These are phyloP conservation scores for Chironomus tentans DNA, from an alignment of 2,888 invertebrate genomes.

Conservation along the genomic window DNA sequence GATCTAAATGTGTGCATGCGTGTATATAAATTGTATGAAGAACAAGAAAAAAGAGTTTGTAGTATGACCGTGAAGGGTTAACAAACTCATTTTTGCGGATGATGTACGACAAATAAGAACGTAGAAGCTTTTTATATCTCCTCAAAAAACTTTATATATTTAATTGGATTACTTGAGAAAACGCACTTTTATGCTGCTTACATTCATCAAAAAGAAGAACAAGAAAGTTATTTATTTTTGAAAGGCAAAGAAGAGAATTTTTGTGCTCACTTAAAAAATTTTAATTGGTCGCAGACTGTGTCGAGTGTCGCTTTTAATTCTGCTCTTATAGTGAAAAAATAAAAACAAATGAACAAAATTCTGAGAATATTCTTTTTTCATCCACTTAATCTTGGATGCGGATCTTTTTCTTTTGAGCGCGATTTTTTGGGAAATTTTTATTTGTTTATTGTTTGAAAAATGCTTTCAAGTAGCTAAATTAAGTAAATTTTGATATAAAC, in stretches of 20 bases:
- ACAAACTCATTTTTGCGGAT: conserved; percentile 18
- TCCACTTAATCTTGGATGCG: too few relatives aligned
- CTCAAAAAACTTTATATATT: neutral
- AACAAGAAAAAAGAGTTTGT: too few relatives aligned
- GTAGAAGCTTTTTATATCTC: neutral
- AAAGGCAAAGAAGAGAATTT: too few relatives aligned
- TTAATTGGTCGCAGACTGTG: conserved; percentile 23
- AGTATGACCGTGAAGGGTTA: conserved; percentile 24
- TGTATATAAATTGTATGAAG: neutral
- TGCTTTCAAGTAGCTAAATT: too few relatives aligned
- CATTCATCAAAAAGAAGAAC: neutral
- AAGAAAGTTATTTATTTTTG: neutral
- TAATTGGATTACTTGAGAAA: neutral
- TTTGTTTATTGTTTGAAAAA: too few relatives aligned
- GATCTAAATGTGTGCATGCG: neutral
- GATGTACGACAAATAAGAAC: neutral
- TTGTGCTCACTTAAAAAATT: neutral
- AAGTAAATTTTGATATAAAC: too few relatives aligned
- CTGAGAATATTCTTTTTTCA: neutral
- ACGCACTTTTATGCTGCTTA: neutral
- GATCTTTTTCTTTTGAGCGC: too few relatives aligned
- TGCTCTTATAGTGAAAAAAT: neutral
- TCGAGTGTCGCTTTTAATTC: neutral
- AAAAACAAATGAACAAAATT: neutral
- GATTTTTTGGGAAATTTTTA: too few relatives aligned